Conservation (phyloP, 2,113 vertebrate species). For the Raphicerus campestris region DNA sequence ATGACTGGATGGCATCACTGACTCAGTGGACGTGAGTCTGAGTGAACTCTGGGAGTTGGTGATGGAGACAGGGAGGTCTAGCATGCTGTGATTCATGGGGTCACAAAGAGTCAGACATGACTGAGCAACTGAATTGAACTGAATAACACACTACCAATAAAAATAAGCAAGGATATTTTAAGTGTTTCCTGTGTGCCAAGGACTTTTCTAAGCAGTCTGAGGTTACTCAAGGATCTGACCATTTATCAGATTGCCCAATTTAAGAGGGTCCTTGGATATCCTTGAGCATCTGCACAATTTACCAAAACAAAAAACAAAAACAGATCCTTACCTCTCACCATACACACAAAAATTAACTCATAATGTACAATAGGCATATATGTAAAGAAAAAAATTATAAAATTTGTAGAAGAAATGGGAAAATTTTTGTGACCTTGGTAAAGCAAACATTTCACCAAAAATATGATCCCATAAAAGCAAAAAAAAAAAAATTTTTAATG, state of each 20-base stretch:
- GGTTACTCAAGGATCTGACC: not conserved
- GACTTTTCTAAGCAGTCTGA: not conserved
- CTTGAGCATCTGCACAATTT: not conserved
- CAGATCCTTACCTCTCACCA: not conserved
- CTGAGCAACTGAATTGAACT: no score
- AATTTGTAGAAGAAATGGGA: not conserved
- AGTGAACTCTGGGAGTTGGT: no score
- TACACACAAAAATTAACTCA: not conserved
- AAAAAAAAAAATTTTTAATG: not conserved
- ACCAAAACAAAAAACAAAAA: not conserved
- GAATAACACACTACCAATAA: not conserved
- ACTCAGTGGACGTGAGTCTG: no score
- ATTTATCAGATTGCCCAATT: not conserved
- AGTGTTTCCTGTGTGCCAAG: not conserved
- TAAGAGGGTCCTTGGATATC: not conserved
- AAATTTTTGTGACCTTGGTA: not conserved
- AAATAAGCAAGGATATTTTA: slow-evolving; percentile 3
- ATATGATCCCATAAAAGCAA: not conserved
- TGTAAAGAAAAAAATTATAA: not conserved
- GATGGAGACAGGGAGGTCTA: no score
- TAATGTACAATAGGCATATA: not conserved
- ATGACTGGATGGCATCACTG: no score
- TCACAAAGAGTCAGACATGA: no score
- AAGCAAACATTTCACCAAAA: not conserved
- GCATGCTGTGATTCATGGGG: no score